A percentile compares a stretch with the other conserved stretches of the same genome.
Conservation (phyloP, 2,888 invertebrate genomes). For the Ariolimax columbianus region DNA sequence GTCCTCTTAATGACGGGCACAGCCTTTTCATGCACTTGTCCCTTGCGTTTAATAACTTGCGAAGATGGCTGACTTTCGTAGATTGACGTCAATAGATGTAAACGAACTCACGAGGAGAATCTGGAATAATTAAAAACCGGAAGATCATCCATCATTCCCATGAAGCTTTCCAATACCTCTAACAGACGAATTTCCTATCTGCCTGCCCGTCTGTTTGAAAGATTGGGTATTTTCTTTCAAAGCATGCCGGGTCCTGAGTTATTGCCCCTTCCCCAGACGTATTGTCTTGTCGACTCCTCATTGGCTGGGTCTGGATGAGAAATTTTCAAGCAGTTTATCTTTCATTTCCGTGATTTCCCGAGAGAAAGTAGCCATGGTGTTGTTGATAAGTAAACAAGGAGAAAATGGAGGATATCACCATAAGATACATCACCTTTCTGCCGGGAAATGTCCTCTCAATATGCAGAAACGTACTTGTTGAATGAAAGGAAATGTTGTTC, state of each 20-base stretch:
- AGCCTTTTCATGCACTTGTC: no score
- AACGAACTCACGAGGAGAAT: neutral
- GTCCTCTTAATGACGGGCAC: no score
- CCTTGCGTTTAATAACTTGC: no score
- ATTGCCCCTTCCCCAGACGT: neutral
- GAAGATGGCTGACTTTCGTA: neutral
- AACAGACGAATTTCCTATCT: neutral
- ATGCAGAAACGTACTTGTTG: no score
- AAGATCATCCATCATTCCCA: slow-evolving; percentile 31
- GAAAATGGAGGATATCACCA: neutral
- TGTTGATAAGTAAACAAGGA: slow-evolving; percentile 17
- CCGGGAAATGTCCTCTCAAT: neutral
- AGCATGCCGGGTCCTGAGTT: slow-evolving; percentile 20
- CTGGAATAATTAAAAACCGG: slow-evolving; percentile 19
- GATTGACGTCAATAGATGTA: neutral
- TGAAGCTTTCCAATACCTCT: neutral
- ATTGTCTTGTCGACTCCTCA: neutral
- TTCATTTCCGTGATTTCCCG: slow-evolving; percentile 44
- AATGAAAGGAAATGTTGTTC: no score
- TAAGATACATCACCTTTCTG: neutral
- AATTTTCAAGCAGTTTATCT: slow-evolving; percentile 15
- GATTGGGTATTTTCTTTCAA: slow-evolving; percentile 27
- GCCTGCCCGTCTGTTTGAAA: neutral
- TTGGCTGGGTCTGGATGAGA: slow-evolving; percentile 1
- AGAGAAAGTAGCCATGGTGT: neutral